A percentile compares a stretch with the other conserved stretches of the same genome.
Conservation (phyloP, 1,140 invertebrate species). For the Ceratoteleas bidentatus region DNA sequence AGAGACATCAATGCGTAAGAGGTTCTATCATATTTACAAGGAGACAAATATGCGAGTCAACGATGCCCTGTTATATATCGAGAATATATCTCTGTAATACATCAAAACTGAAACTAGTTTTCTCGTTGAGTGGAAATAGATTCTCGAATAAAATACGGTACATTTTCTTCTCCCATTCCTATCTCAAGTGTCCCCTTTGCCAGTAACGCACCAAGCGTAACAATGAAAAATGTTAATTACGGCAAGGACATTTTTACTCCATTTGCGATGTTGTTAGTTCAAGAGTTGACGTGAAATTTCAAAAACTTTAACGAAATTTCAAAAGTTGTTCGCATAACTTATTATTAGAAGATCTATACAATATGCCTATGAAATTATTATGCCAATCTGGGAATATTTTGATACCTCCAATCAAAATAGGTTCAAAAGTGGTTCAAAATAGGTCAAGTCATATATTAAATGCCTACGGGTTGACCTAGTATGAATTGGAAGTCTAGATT, state of each 20-base stretch:
- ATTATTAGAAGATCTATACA: too few species aligned
- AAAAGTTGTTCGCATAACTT: too few species aligned
- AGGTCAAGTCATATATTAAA: too few species aligned
- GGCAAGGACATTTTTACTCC: background rate
- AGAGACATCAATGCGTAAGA: background rate
- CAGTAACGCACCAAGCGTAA: background rate
- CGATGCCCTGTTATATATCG: background rate
- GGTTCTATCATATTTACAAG: conserved; percentile 20
- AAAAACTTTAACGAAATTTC: background rate
- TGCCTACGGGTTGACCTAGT: too few species aligned
- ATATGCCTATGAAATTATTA: too few species aligned
- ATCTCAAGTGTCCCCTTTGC: conserved; percentile 1
- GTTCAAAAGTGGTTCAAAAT: too few species aligned
- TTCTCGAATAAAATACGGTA: background rate
- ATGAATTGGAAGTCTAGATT: too few species aligned
- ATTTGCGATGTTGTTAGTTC: too few species aligned
- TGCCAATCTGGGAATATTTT: too few species aligned
- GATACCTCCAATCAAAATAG: too few species aligned
- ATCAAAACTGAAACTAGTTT: too few species aligned
- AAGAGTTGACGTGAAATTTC: background rate
- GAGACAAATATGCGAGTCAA: background rate
- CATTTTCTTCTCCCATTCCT: background rate
- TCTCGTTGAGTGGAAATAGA: too few species aligned
- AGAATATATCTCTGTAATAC: background rate
- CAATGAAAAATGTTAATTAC: conserved; percentile 9